These are phyloP conservation scores for Stramonita haemastoma DNA, from an alignment of 2,888 invertebrate genomes.

Conservation along the genomic window DNA sequence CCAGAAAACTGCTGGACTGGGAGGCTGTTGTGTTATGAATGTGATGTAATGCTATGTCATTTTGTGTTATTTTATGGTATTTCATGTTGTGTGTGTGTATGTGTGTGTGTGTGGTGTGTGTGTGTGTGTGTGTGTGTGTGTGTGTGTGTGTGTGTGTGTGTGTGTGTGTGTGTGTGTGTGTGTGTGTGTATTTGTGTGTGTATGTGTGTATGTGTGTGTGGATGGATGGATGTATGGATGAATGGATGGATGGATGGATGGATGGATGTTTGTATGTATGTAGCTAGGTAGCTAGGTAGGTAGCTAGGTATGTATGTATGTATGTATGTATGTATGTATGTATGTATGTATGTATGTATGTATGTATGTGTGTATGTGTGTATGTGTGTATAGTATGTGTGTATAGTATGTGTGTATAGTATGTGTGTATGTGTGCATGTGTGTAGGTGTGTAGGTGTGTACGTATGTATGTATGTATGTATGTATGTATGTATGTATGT, in stretches of 20 bases:
- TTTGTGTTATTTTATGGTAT: background rate
- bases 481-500: too few relatives aligned
- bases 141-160: background rate
- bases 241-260: background rate
- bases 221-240: too few relatives aligned
- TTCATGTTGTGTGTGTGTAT: background rate
- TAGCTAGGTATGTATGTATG: background rate
- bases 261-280: background rate
- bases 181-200: too few relatives aligned
- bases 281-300: background rate
- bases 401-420: too few relatives aligned
- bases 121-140: background rate
- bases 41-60: too few relatives aligned
- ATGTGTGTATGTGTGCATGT: too few relatives aligned
- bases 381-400: background rate
- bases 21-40: too few relatives aligned
- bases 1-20: too few relatives aligned
- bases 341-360: background rate
- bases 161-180: too few relatives aligned
- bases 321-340: background rate
- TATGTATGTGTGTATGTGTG: background rate
- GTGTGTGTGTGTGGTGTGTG: background rate
- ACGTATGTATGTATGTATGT: too few relatives aligned
- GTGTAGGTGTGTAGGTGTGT: too few relatives aligned
- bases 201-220: background rate